These are phyloP conservation scores for Danaus melanippus DNA, from an alignment of 1,140 invertebrate species.

Conservation along the genomic window DNA sequence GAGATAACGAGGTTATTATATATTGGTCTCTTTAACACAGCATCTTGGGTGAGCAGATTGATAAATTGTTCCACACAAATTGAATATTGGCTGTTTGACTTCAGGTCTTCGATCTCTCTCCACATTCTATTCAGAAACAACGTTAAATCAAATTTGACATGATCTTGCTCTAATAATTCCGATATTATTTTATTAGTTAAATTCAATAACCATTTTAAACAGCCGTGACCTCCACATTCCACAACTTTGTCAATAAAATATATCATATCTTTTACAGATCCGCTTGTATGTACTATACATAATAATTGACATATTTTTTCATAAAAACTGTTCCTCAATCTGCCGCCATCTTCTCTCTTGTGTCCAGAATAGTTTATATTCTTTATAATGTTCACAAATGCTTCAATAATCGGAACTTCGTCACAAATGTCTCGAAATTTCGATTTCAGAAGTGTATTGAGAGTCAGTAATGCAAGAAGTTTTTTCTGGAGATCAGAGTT, in stretches of 20 bases:
- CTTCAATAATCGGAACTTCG: conserved; percentile 7
- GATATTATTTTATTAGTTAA: conserved; percentile 39
- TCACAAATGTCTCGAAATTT: background rate
- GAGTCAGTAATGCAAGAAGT: conserved; percentile 25
- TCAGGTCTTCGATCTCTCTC: conserved; percentile 55
- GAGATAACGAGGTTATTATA: conserved; percentile 42
- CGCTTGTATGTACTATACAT: conserved; percentile 3
- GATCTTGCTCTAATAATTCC: conserved; percentile 19
- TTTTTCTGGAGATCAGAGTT: conserved; percentile 28
- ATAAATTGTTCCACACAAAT: conserved; percentile 51
- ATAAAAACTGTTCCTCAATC: conserved; percentile 45
- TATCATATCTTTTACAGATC: conserved; percentile 16
- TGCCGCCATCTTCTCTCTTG: conserved; percentile 34
- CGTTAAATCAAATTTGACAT: conserved; percentile 31
- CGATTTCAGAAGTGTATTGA: conserved; percentile 26
- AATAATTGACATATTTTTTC: conserved; percentile 44
- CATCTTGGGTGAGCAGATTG: conserved; percentile 40
- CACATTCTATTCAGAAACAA: conserved; percentile 47
- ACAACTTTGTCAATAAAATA: conserved; percentile 36
- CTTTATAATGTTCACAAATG: conserved; percentile 11
- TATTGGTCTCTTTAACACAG: conserved; percentile 26
- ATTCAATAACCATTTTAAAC: conserved; percentile 48
- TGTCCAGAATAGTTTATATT: conserved; percentile 17
- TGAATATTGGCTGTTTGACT: conserved; percentile 49
- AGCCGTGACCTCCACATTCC: conserved; percentile 55